Base-by-base conservation (phyloP, 2,888 invertebrate species). In the Mylabris sibirica region DNA sequence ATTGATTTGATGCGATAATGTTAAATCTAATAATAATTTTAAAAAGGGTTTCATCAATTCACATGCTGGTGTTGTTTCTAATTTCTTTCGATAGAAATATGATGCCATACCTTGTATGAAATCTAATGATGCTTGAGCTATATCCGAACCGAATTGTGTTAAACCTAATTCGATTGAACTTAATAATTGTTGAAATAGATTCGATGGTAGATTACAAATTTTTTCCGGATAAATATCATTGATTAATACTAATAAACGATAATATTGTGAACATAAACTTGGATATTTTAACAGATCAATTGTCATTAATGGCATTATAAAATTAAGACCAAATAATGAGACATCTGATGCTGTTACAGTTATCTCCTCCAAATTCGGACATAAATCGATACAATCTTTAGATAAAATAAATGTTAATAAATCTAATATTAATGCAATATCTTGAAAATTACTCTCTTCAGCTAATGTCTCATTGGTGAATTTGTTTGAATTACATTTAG, bases 381-480 rank as follows among this genome's bases (percentile, higher is more conserved):
- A 80, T 24, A 85, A 79, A 78, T 85, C 84, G 44, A 85, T 76
- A 67, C 84, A 85, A 75, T 85, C 85, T 77, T 85, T 85, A 4
- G 84, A 82, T 61, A 85, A 70, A 35, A 85, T 82, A 70, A 81
- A 83, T 6, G 84, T 84, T 26, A 95, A 86, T 69, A 96, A 86
- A 78, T 96, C 92, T 89, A 96, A 91, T 11, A 96, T 87, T 4
- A 94, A 87, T 64, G 92, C 88, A 74, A 96, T 89, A 80, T 96
- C 96, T 84, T 92, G 88, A 76, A 87, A 91, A 63, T 88, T 89
- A 73, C 90, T 94, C 78, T 95, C 95, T 64, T 93, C 93, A 14
- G 90, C 90, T 34, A 89, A 88, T 2, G 88, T 86, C 70, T 91
- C 91, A 24, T 85, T 84, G 0, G 89, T 89, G 59, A 91, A 85